Base-by-base conservation (phyloP, 2,797 vertebrate genomes). In the Pseudochromis fuscus region DNA sequence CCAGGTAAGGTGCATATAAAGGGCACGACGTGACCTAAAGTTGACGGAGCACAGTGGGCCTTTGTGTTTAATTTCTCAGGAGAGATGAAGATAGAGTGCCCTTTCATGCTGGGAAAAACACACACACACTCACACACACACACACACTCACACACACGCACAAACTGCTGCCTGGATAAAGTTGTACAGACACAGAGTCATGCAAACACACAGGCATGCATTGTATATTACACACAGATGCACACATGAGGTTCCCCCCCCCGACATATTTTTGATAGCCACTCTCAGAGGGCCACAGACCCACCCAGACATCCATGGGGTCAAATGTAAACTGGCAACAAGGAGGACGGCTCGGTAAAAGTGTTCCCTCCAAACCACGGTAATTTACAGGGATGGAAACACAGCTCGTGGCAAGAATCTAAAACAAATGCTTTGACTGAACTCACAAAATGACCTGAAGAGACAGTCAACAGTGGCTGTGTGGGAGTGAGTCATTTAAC, bases 1-100 rank as follows among this genome's bases (percentile, higher is more conserved):
- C 42, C 31, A 51, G 67, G 63, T 13, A 58, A 53, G 66, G 67
- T 66, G 23, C 46, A 81, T 49, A 66, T 79, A 87, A 82, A 81
- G 82, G 72, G 42, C 67, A 86, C 55, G 31, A 61, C 83, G 49
- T 77, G 77, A 86, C 63, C 86, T 65, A 28, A 74, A 75, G 76
- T 46, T 77, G 76, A 74, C 13, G 19, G 51, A 86, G 74, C 77
- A 94, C 87, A 93, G 74, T 88, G 68, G 35, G 33, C 33, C 84
- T 89, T 89, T 88, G 79, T 90, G 81, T 88, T 81, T 72, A 42
- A 71, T 66, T 67, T 75, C 57, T 85, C 78, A 38, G 40, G 70
- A 80, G 85, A 59, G 67, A 78, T 68, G 68, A 60, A 66, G 66
- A 86, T 77, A 75, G 66, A 79, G 73, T 67, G 73, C 44, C 75